Evolutionary conservation across 2,797 vertebrate species (phyloP).

Genomic region (Periophthalmus magnuspinnatus): DNA sequence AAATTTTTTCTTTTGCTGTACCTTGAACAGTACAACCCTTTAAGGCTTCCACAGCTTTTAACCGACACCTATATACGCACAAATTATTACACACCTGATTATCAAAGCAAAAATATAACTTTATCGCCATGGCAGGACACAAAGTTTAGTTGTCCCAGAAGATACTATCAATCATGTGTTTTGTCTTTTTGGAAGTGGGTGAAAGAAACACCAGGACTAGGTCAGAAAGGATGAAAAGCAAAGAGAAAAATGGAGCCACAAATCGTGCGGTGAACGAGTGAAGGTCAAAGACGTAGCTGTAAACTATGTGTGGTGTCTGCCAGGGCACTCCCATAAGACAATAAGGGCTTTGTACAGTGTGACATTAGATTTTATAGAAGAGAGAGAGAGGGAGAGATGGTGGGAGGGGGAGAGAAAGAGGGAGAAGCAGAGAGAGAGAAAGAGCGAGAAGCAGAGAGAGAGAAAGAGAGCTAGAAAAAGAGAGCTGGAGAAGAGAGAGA

Average conservation of each 20-base stretch:
- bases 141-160: neutral
- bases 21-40: no score
- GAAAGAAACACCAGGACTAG: conserved; percentile 6
- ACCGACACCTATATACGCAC: neutral
- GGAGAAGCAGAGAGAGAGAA: no score
- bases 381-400: neutral
- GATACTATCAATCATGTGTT: conserved; percentile 18
- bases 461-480: no score
- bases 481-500: no score
- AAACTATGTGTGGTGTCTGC: conserved; percentile 21
- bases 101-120: neutral
- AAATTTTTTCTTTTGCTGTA: no score
- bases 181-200: conserved; percentile 6
- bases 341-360: conserved; percentile 20
- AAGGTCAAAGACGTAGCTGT: conserved; percentile 26
- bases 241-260: conserved; percentile 22
- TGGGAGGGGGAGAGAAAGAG: no score
- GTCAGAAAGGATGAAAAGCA: conserved; percentile 3
- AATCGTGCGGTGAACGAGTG: conserved; percentile 17
- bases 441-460: no score
- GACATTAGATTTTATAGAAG: conserved; percentile 17
- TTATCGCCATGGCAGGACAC: neutral
- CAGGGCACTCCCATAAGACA: conserved; percentile 16
- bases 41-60: neutral
- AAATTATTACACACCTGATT: neutral